Percentiles rank a stretch among this genome's conserved stretches.
phyloP scores from a whole-genome alignment of 1,140 invertebrate genomes.

The Drosophila parvula region DNA sequence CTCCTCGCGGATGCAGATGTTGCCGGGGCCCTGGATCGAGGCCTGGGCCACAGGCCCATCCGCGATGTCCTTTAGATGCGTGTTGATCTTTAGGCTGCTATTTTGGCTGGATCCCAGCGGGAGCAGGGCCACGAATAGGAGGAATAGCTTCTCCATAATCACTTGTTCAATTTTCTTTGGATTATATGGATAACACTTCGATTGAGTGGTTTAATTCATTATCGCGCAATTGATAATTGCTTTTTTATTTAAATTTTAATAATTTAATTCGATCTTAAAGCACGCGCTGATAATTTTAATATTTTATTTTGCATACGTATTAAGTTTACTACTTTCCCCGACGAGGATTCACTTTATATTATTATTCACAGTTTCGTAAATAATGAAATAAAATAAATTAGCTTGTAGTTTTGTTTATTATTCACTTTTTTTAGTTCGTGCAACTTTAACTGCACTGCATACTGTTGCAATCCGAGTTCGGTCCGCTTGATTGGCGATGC shows the following conservation, averaged over 20 bases:
- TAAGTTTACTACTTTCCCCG: background rate
- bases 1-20: slow-evolving; percentile 80
- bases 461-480: slow-evolving; percentile 6
- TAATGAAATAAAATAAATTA: too few species aligned
- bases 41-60: slow-evolving; percentile 40
- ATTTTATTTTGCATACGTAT: background rate
- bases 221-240: background rate
- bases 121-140: slow-evolving; percentile 20
- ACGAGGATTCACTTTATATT: background rate
- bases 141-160: background rate
- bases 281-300: background rate
- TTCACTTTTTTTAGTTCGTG: background rate
- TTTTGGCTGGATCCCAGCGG: slow-evolving; percentile 41
- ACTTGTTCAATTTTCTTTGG: too few species aligned
- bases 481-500: slow-evolving; percentile 49
- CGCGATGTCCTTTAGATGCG: slow-evolving; percentile 61
- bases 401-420: background rate
- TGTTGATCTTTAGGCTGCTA: slow-evolving; percentile 63
- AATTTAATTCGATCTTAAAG: background rate
- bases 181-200: background rate
- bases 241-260: background rate
- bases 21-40: slow-evolving; percentile 59
- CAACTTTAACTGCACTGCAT: background rate
- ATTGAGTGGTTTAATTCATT: slow-evolving; percentile 6
- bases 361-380: too few species aligned